Evolutionary conservation across 2,888 invertebrate species (phyloP), one percentile per base, ranked within the genome.

Genomic region (Stenodera caucasica): DNA sequence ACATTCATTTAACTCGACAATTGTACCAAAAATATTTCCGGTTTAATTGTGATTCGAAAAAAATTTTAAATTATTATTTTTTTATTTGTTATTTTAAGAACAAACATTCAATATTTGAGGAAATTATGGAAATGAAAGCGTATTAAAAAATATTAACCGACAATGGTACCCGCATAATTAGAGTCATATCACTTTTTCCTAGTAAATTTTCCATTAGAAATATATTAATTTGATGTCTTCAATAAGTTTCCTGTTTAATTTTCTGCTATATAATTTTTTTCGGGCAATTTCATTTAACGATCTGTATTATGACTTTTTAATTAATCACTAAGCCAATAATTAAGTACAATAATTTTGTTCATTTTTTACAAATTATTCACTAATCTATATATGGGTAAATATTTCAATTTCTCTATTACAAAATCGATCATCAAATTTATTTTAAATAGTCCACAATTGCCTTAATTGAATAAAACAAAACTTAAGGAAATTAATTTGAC

Each of bases 161-260:
- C 12, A 12, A 45, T 45, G 23, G 45, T 45, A 45, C 45, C 45
- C 1, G 45, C 45, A 45, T 45, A n/a, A 45, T 45, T 45, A 45
- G 12, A 45, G 23, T 23, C 45, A 9, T 45, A 23, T 45, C 11
- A 11, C 11, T 23, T 6, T 23, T 45, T 11, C 12, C 23, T 12
- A 5, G 8, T 45, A 45, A 23, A 21, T 18, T 45, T 45, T 45
- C 45, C 12, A 21, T 21, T 45, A 12, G 18, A 45, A 12, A 23
- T 4, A 23, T 23, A 12, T 23, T 21, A 21, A 23, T 18, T 40
- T 40, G 4, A 45, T 6, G 5, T 21, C 5, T 21, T 21, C 2
- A 15, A 45, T 18, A 21, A 23, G 6, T 45, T 45, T 45, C 45
- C 45, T 21, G 23, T n/a, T 18, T 18, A 23, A 45, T 45, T 21